Conservation (phyloP, 2,888 invertebrate genomes). For the Malacosoma neustria region DNA sequence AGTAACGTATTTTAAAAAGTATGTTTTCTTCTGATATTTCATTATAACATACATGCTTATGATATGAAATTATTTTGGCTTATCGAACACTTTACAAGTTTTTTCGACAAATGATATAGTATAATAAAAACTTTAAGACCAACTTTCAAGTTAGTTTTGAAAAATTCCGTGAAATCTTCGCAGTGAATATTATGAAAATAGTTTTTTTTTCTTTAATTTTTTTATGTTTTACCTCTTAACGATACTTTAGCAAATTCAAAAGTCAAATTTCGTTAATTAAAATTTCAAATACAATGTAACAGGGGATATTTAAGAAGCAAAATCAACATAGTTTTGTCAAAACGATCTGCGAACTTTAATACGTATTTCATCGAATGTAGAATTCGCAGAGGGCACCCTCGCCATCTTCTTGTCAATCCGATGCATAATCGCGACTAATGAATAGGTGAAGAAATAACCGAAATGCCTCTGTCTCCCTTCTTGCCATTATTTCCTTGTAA, state of each 20-base stretch:
- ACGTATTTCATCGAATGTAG: conserved; percentile 43
- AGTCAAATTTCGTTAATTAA: neutral
- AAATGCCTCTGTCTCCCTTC: conserved; percentile 45
- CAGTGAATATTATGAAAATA: no score
- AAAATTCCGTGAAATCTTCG: no score
- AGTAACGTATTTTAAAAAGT: no score
- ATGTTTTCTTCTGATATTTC: no score
- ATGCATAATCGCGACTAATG: conserved; percentile 66
- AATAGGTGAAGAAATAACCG: conserved; percentile 54
- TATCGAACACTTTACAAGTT: no score
- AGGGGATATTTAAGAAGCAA: neutral
- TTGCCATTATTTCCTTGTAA: conserved; percentile 23
- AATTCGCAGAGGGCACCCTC: conserved; percentile 23
- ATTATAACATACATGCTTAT: no score
- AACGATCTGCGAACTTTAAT: conserved; percentile 19
- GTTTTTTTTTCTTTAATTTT: no score
- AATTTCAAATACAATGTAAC: neutral
- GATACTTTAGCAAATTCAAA: neutral
- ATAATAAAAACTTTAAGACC: no score
- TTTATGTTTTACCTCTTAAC: no score
- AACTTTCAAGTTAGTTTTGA: no score
- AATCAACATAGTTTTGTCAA: conserved; percentile 1
- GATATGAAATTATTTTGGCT: no score
- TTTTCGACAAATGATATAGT: no score
- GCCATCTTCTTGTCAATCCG: conserved; percentile 69